Percentiles rank a stretch among this genome's conserved stretches.
Conservation (phyloP, 2,113 vertebrate genomes). For the Cnemophilus loriae region DNA sequence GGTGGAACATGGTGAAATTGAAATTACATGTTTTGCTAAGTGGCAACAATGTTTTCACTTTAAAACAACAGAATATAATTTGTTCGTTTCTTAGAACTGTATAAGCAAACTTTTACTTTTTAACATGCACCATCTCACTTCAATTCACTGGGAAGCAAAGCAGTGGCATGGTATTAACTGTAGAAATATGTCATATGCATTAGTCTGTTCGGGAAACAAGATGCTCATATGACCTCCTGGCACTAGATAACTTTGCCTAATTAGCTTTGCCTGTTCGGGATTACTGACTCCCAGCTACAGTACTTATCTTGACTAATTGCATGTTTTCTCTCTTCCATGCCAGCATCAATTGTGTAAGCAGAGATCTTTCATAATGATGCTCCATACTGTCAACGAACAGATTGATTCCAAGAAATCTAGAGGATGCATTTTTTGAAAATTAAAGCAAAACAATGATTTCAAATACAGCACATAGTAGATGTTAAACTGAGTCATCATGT, state of each 20-base stretch:
- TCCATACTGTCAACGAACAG: background rate
- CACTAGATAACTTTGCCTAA: constrained; percentile 3
- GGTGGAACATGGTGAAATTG: background rate
- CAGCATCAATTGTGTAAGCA: background rate
- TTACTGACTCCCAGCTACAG: background rate
- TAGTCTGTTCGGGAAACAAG: constrained; percentile 23
- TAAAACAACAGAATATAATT: constrained; percentile 7
- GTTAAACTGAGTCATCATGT: background rate
- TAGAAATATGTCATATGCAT: background rate
- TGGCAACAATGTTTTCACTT: background rate
- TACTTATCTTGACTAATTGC: constrained; percentile 10
- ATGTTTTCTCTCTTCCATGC: background rate
- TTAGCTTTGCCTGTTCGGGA: constrained; percentile 21
- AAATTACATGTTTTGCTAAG: constrained; percentile 24
- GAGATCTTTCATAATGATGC: background rate
- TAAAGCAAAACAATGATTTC: background rate
- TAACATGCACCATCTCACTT: background rate
- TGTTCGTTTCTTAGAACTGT: background rate
- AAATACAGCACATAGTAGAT: background rate
- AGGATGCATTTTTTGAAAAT: background rate
- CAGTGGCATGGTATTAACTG: background rate
- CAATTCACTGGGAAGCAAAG: background rate
- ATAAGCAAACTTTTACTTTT: background rate
- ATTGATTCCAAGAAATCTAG: background rate
- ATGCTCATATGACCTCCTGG: background rate